Base-by-base conservation (phyloP, 2,888 invertebrate species). In the Strigamia transsilvanica region DNA sequence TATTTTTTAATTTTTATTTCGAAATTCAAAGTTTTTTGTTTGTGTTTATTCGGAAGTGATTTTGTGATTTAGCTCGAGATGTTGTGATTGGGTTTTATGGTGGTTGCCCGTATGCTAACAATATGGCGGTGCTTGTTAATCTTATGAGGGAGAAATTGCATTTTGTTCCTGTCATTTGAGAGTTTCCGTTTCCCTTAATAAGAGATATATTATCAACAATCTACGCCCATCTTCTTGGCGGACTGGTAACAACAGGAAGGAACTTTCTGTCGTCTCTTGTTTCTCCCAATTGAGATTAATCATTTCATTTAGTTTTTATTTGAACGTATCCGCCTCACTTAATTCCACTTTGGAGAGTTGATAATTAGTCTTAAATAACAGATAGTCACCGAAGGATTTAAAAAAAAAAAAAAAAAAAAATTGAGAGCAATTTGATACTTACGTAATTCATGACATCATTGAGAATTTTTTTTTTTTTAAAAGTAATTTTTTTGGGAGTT, bases 271-370 rank as follows among this genome's bases (percentile, higher is more conserved):
- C 61, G 13, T 61, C 61, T n/a, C 23, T 61, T 21, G 61, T 61
- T 10, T 61, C 27, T 27, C 2, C 73, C 73, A 73, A 73, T 73
- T 73, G 73, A 73, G 73, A 73, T 73, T 73, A 73, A 73, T 73
- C 61, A 66, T 66, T 66, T 21, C 61, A 66, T 66, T 73, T 27
- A 27, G 15, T 73, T 73, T 73, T 73, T 73, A 73, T 73, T 73
- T 73, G 73, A 73, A 73, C 73, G 73, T 73, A 32, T 73, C 73
- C 73, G 73, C 73, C 73, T 73, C 73, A 73, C 73, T 73, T 73
- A 73, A 73, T 73, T 73, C 73, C 73, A 73, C 15, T 73, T 73
- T 73, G 23, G 27, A 32, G 73, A 32, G 15, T 73, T n/a, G 73
- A 73, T 73, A 73, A 73, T 73, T 73, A 73, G 73, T 73, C 73